Base-by-base conservation (phyloP, 1,140 invertebrate species). In the Drosophila insularis region DNA sequence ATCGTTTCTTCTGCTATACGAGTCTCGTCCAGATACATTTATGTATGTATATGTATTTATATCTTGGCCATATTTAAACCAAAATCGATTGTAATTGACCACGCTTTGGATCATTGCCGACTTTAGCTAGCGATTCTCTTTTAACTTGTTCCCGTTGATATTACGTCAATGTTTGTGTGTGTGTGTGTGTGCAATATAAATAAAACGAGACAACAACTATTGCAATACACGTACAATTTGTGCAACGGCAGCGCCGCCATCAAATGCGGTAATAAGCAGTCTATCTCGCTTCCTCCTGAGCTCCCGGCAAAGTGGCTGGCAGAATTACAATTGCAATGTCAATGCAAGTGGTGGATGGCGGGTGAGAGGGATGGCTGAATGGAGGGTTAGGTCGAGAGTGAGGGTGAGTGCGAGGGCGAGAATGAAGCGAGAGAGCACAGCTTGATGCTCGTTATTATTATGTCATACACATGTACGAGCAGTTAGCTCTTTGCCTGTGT, bases 221-320 rank as follows among this genome's bases (percentile, higher is more conserved):
- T 53, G 35, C 11, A 59, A 39, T 59, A 54, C 55, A 40, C 0
- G n/a, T n/a, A 43, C 39, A 46, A 43, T 14, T 14, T 7, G 21
- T 21, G 14, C 40, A 19, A 80, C 62, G 87, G 82, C 81, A 86
- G 55, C 75, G 82, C 4, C 68, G 82, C 66, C 71, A 81, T 71
- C 79, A 81, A 79, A 72, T 79, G 82, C 81, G 55, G 81, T 85
- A 85, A 85, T 85, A 85, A 80, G 68, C 81, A 73, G 60, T 19
- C 75, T 32, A 35, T 79, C 78, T 76, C 82, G 27, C 73, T 81
- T 66, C 2, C 43, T 3, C 43, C 2, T 4, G 23, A 50, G 43
- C 7, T 67, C 43, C 66, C 2, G 58, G 19, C 50, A 50, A 50
- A 50, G 17, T 50, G 43, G 64, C 53, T 68, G 35, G 13, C 54